A percentile compares a stretch with the other conserved stretches of the same genome.
Conservation (phyloP, 2,113 vertebrate species). For the Copsychus sechellarum region DNA sequence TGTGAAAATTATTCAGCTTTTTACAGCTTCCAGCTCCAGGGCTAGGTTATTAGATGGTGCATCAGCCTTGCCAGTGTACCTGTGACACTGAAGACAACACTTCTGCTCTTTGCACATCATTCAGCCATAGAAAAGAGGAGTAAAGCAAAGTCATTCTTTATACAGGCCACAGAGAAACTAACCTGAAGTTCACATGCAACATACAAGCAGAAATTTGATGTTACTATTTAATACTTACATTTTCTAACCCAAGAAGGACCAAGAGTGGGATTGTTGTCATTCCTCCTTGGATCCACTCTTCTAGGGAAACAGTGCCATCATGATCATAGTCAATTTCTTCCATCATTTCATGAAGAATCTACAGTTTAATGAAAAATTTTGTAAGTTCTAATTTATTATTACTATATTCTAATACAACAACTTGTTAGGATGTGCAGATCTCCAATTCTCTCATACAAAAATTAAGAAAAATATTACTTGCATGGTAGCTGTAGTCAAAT, state of each 20-base stretch:
- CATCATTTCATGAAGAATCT: slow-evolving; percentile 99
- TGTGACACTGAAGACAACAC: neutral
- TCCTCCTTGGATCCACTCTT: slow-evolving; percentile 96
- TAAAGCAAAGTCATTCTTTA: neutral
- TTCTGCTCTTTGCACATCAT: neutral
- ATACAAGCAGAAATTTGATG: neutral
- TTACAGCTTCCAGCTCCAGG: neutral
- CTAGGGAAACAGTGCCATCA: slow-evolving; percentile 90
- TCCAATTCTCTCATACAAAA: neutral
- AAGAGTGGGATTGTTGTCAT: slow-evolving; percentile 94
- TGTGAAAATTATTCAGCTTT: neutral
- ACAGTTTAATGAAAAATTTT: neutral
- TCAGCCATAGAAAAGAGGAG: neutral
- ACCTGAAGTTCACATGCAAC: neutral
- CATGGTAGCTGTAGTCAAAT: neutral
- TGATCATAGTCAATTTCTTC: slow-evolving; percentile 94
- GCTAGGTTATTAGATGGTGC: neutral
- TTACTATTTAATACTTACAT: slow-evolving; percentile 73
- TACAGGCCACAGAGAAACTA: neutral
- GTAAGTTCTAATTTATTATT: neutral
- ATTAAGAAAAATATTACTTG: neutral
- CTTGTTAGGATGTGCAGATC: neutral
- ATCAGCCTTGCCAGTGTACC: neutral
- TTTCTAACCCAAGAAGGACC: slow-evolving; percentile 91
- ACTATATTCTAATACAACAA: neutral